These are phyloP conservation scores for Hesperia comma DNA, from an alignment of 2,888 invertebrate genomes.

Conservation along the genomic window DNA sequence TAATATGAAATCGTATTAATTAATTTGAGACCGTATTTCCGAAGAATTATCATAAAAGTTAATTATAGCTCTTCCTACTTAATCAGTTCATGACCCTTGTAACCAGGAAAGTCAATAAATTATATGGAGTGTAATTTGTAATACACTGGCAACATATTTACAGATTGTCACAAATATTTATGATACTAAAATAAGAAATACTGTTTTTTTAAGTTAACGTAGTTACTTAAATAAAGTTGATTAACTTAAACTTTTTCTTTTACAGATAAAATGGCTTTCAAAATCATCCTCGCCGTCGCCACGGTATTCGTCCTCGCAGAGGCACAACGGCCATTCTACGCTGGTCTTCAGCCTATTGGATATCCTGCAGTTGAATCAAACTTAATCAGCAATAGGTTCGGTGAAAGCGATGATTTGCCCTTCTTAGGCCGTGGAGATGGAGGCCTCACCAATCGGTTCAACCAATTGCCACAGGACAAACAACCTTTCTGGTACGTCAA, in stretches of 20 bases:
- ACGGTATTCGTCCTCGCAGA: slow-evolving; percentile 54
- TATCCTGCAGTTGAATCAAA: slow-evolving; percentile 79
- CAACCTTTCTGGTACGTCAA: slow-evolving; percentile 88
- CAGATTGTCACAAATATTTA: too few species aligned
- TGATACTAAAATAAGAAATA: too few species aligned
- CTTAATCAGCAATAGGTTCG: slow-evolving; percentile 78
- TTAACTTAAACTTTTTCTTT: slow-evolving; percentile 34
- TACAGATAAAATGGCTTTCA: slow-evolving; percentile 56
- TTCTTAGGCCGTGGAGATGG: slow-evolving; percentile 85
- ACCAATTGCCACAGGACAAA: slow-evolving; percentile 84
- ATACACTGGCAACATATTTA: too few species aligned
- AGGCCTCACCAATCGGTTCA: slow-evolving; percentile 80
- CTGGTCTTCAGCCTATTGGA: slow-evolving; percentile 83
- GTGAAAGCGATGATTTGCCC: slow-evolving; percentile 74
- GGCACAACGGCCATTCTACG: slow-evolving; percentile 86
- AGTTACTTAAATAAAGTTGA: too few species aligned
- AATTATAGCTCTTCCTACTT: too few species aligned
- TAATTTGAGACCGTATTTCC: too few species aligned
- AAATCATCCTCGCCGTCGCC: slow-evolving; percentile 53
- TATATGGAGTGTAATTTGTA: too few species aligned
- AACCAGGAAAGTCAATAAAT: too few species aligned
- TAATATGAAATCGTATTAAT: too few species aligned
- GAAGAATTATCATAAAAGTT: too few species aligned
- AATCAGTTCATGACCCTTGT: too few species aligned
- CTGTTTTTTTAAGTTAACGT: too few species aligned